Base-by-base conservation (phyloP, 1,140 invertebrate genomes). In the Microvelia longipes region DNA sequence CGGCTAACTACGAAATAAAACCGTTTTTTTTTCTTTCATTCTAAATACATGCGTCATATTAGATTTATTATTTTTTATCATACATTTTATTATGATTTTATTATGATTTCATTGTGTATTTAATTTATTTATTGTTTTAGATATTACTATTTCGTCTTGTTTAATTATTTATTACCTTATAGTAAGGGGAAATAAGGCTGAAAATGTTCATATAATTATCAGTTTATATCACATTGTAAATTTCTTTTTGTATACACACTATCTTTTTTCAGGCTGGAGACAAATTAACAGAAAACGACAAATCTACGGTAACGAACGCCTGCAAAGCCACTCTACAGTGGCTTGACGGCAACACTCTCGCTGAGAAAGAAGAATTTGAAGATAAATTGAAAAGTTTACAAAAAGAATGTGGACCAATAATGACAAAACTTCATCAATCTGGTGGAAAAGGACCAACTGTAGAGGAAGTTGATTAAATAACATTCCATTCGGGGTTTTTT, bases 331-430 rank as follows among this genome's bases (percentile, higher is more conserved):
- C 77, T 1, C 73, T 82, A 0, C 77, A 78, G 13, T 90, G 89
- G 89, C 74, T 91, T 13, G 86, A 88, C 69, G 74, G 76, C 2
- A 88, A 89, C 74, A 81, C 83, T 1, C 77, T 90, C 24, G 91
- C 91, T 0, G 86, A 90, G 69, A 89, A 90, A 73, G 85, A 89
- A 11, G 90, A 93, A 73, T 88, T 86, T 72, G 90, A 91, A 70
- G 81, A 88, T 71, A 88, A 86, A 72, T 77, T 91, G 68, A 88
- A 90, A 73, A 85, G 89, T 29, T 77, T 90, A 2, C 88, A 91
- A 75, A 80, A 80, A n/a, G 81, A 87, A 2, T 91, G 88, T 72
- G 81, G 84, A 29, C 88, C 89, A 0, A 83, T 90, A 61, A 91
- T 93, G 86, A 83, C 86, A 74, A 92, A 91, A 76, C 75, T 92